Evolutionary conservation across 2,113 vertebrate genomes (phyloP).

Genomic region (Ancistrus triradiatus): DNA sequence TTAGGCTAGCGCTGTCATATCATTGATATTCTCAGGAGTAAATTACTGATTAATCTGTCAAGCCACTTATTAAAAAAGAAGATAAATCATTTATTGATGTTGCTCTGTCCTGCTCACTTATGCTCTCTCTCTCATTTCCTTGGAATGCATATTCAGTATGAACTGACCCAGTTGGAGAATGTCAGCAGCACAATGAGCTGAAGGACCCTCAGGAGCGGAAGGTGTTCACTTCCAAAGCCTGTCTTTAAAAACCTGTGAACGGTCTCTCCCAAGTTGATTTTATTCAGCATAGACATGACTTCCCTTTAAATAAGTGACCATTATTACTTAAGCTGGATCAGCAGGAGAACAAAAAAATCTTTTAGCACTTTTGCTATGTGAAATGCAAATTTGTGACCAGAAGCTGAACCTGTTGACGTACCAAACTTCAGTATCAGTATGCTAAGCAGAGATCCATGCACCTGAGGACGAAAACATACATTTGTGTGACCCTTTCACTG

Average conservation of each 20-base stretch:
- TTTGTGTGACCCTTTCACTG: too few relatives aligned
- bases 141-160: conserved; percentile 33
- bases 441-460: too few relatives aligned
- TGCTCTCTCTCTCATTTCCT: conserved; percentile 18
- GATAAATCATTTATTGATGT: conserved; percentile 49
- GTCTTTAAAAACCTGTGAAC: conserved; percentile 6
- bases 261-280: conserved; percentile 24
- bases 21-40: conserved; percentile 29
- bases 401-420: too few relatives aligned
- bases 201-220: neutral
- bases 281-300: too few relatives aligned
- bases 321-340: conserved; percentile 48
- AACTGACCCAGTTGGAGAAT: conserved; percentile 22
- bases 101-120: conserved; percentile 1
- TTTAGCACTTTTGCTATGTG: too few relatives aligned
- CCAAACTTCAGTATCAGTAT: too few relatives aligned
- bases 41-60: conserved; percentile 51
- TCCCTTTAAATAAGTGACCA: too few relatives aligned
- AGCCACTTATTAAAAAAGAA: conserved; percentile 31
- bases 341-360: conserved; percentile 45
- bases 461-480: too few relatives aligned
- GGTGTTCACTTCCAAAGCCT: conserved; percentile 5
- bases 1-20: conserved; percentile 17
- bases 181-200: neutral
- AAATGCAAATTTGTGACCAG: too few relatives aligned